phyloP scores from a whole-genome alignment of 2,797 vertebrate species.

The Morelia viridis region DNA sequence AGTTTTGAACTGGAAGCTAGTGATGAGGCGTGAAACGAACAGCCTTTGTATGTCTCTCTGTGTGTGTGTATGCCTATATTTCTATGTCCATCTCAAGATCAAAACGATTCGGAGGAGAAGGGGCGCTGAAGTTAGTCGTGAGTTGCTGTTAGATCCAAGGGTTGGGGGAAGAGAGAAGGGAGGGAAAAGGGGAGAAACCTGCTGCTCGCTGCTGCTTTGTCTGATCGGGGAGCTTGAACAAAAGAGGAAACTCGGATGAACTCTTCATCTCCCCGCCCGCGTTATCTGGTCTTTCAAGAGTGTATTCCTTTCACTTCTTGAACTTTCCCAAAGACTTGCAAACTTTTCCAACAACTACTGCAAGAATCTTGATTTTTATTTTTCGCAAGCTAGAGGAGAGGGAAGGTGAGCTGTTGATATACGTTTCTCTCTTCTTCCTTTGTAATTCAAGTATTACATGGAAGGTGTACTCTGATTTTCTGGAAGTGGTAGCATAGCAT shows the following conservation, averaged over 20 bases:
- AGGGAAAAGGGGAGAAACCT: slow-evolving; percentile 70
- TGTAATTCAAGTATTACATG: slow-evolving; percentile 13
- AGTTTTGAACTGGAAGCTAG: slow-evolving; percentile 57
- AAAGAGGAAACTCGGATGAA: slow-evolving; percentile 81
- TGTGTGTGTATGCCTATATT: background rate
- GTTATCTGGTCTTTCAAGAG: slow-evolving; percentile 62
- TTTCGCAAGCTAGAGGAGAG: slow-evolving; percentile 14
- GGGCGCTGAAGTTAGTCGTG: slow-evolving; percentile 42
- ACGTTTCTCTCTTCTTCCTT: background rate
- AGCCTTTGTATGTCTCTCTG: background rate
- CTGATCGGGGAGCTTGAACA: slow-evolving; percentile 81
- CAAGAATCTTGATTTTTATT: background rate
- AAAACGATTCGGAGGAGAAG: slow-evolving; percentile 33
- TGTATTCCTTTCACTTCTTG: slow-evolving; percentile 50
- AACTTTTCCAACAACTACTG: background rate
- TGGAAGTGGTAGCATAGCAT: background rate
- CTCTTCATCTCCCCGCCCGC: slow-evolving; percentile 71
- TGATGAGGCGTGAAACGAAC: background rate
- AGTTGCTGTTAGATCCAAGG: slow-evolving; percentile 42
- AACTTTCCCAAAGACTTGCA: slow-evolving; percentile 46
- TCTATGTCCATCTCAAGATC: slow-evolving; percentile 3
- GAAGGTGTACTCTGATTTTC: slow-evolving; percentile 10
- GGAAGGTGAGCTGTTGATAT: slow-evolving; percentile 58
- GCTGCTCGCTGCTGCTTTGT: slow-evolving; percentile 80
- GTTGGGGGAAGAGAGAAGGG: slow-evolving; percentile 52